phyloP scores from a whole-genome alignment of 2,797 vertebrate species.

The Bryconaethiops microstoma region DNA sequence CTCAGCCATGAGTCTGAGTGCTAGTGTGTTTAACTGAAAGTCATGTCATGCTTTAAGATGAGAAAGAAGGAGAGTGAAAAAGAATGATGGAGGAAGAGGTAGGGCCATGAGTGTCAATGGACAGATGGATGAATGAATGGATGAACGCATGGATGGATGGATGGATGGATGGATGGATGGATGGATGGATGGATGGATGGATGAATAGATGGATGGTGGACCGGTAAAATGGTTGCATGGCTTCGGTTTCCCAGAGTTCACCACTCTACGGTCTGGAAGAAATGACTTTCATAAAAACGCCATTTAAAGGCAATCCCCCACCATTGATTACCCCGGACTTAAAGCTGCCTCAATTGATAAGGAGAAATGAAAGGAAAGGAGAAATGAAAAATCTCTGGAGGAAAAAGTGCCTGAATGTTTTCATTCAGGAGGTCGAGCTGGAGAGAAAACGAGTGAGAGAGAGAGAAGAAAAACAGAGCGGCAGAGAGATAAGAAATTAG shows the following conservation, averaged over 20 bases:
- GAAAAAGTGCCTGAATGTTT: conserved; percentile 52
- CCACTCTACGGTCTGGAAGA: conserved; percentile 45
- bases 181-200: too few species aligned
- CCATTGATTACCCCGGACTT: conserved; percentile 49
- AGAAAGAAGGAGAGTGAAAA: conserved; percentile 1
- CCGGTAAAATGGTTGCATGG: neutral
- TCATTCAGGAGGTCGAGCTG: conserved; percentile 43
- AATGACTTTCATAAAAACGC: conserved; percentile 50
- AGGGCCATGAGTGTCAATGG: conserved; percentile 45
- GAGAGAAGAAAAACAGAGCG: conserved; percentile 4
- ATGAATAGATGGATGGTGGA: too few species aligned
- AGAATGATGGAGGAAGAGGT: neutral
- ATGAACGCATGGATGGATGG: too few species aligned
- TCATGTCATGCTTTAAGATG: neutral
- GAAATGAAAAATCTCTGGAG: conserved; percentile 49
- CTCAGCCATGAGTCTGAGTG: conserved; percentile 34
- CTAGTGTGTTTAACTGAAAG: conserved; percentile 26
- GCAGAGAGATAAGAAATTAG: neutral
- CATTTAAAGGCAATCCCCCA: conserved; percentile 53
- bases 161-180: too few species aligned
- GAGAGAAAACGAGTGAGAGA: conserved; percentile 48
- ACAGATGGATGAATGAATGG: conserved; percentile 8
- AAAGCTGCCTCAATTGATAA: conserved; percentile 53
- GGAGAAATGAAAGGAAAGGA: conserved; percentile 19
- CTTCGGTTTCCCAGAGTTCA: conserved; percentile 40